These are phyloP conservation scores for Anhinga anhinga DNA, from an alignment of 2,113 vertebrate genomes.

Conservation along the genomic window DNA sequence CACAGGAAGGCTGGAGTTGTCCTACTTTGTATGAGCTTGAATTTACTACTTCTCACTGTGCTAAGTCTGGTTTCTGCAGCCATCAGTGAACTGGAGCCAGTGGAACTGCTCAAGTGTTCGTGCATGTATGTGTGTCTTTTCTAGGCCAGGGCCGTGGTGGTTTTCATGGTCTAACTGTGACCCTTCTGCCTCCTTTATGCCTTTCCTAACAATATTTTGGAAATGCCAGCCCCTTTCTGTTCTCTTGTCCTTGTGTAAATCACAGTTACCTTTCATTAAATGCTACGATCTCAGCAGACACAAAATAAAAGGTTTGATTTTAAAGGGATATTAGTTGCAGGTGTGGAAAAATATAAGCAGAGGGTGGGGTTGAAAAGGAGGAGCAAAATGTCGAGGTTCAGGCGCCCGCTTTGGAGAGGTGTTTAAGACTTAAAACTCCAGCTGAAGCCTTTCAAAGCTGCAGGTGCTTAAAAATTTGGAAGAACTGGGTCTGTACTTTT, in stretches of 20 bases:
- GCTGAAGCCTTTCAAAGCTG: neutral
- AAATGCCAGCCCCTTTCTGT: neutral
- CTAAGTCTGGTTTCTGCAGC: neutral
- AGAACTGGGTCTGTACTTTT: rapidly evolving
- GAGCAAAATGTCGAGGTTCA: neutral
- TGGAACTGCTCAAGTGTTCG: neutral
- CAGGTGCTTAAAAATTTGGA: neutral
- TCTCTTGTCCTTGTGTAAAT: neutral
- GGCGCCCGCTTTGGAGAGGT: neutral
- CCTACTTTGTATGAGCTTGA: neutral
- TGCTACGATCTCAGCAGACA: neutral
- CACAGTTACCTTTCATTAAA: neutral
- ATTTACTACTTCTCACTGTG: neutral
- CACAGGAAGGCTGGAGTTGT: neutral
- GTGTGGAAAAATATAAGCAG: neutral
- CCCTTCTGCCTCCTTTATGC: neutral
- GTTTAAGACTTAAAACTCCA: neutral
- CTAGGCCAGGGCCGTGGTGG: neutral
- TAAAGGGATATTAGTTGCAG: neutral
- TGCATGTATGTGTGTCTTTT: neutral
- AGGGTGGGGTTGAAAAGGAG: neutral
- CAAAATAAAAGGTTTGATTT: neutral
- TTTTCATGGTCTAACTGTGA: neutral
- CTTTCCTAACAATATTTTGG: neutral
- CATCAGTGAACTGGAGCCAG: neutral